Percentiles rank a stretch among this genome's conserved stretches.
Evolutionary conservation across 1,140 invertebrate genomes (phyloP).

Genomic region (Steinernema feltiae): DNA sequence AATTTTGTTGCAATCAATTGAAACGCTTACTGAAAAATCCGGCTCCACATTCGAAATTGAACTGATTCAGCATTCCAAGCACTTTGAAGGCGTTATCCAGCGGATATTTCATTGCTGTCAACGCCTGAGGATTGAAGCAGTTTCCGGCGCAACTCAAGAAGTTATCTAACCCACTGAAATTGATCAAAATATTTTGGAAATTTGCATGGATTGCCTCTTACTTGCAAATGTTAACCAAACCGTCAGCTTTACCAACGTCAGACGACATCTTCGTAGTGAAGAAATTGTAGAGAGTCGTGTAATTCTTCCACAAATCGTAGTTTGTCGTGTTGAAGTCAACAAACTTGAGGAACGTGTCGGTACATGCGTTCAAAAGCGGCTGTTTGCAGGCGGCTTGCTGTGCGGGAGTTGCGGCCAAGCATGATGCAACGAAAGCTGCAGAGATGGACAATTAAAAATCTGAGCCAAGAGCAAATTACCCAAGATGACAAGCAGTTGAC

Average conservation of each 20-base stretch:
- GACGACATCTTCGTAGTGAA: not conserved
- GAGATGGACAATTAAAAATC: no score
- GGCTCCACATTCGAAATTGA: not conserved
- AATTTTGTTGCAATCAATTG: not conserved
- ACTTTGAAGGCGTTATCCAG: not conserved
- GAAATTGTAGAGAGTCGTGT: not conserved
- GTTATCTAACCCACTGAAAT: not conserved
- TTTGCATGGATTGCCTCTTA: not conserved
- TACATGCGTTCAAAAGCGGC: not conserved
- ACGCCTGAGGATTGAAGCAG: no score
- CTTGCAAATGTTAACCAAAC: not conserved
- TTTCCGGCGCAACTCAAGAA: not conserved
- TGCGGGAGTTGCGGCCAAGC: not conserved
- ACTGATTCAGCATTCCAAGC: not conserved
- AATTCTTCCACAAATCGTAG: not conserved
- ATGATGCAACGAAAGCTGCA: no score
- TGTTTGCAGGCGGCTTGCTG: not conserved
- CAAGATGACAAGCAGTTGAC: not conserved
- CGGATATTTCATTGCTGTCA: not conserved
- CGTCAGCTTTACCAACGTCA: not conserved
- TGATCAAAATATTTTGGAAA: not conserved
- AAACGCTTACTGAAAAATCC: slow-evolving; percentile 9
- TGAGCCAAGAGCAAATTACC: not conserved
- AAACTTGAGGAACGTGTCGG: not conserved
- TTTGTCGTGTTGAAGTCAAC: not conserved